These are phyloP conservation scores for Platycheirus albimanus DNA, from an alignment of 2,888 invertebrate genomes.

Conservation along the genomic window DNA sequence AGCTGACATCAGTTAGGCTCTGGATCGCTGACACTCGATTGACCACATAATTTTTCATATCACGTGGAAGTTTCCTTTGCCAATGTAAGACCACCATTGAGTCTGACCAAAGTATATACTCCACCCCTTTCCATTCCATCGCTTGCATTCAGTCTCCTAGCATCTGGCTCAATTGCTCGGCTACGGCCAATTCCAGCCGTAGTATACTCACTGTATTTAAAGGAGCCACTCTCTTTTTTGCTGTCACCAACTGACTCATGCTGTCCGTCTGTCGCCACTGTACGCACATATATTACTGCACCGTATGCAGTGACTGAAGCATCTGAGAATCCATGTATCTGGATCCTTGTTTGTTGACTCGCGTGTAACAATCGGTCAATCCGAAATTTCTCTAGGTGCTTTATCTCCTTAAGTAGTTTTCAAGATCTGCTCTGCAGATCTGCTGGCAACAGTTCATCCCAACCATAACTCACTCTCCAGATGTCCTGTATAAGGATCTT, in stretches of 20 bases:
- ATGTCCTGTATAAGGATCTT: constrained; percentile 76
- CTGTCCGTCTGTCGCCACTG: constrained; percentile 14
- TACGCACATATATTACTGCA: constrained; percentile 72
- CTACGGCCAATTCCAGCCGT: constrained; percentile 39
- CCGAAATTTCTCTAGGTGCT: background rate
- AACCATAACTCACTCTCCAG: constrained; percentile 73
- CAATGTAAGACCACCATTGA: constrained; percentile 47
- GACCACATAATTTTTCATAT: constrained; percentile 39
- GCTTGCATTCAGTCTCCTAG: background rate
- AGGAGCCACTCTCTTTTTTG: constrained; percentile 44
- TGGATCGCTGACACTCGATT: constrained; percentile 29
- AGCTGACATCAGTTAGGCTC: constrained; percentile 5
- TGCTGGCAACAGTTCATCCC: constrained; percentile 70
- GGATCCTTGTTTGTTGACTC: constrained; percentile 69
- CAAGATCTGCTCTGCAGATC: constrained; percentile 19
- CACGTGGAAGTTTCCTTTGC: constrained; percentile 16
- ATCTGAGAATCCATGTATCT: constrained; percentile 76
- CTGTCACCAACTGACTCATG: constrained; percentile 12
- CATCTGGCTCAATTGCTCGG: constrained; percentile 17
- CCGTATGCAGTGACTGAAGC: constrained; percentile 74
- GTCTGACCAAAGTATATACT: constrained; percentile 46
- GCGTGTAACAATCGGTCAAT: constrained; percentile 29
- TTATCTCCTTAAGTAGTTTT: constrained; percentile 12
- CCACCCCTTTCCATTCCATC: constrained; percentile 3
- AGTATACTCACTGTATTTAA: constrained; percentile 44